Percentiles rank a stretch among this genome's conserved stretches.
phyloP scores from a whole-genome alignment of 2,797 vertebrate genomes.

The Sciurus vulgaris region DNA sequence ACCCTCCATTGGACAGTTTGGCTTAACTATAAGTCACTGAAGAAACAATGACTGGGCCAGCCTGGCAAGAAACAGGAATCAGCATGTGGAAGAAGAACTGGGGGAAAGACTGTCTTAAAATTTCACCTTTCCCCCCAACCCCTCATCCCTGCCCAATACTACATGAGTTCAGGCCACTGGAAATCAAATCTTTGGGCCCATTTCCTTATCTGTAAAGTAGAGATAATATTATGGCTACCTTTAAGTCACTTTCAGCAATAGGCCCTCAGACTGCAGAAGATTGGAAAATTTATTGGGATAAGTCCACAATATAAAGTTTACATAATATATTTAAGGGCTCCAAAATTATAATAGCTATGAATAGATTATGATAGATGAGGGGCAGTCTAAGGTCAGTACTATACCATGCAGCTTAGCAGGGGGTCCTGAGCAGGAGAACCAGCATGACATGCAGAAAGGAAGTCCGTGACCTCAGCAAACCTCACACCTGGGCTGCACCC shows the following conservation, averaged over 20 bases:
- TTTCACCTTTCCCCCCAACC: background rate
- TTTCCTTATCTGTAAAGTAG: background rate
- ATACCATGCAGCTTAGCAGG: too few species aligned
- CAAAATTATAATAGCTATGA: background rate
- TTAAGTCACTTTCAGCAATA: background rate
- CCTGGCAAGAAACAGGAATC: background rate
- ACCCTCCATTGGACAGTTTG: background rate
- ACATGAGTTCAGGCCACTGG: accelerated
- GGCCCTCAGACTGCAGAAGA: background rate
- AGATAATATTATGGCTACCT: too few species aligned
- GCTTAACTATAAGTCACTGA: background rate
- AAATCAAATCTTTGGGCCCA: background rate
- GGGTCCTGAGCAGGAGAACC: background rate
- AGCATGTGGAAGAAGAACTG: too few species aligned
- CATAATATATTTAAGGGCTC: background rate
- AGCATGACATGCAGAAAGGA: background rate
- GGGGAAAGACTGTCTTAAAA: background rate
- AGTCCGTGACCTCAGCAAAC: background rate
- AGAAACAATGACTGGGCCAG: background rate
- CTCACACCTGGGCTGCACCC: background rate
- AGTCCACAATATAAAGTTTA: background rate
- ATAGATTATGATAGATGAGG: too few species aligned
- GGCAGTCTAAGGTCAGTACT: background rate
- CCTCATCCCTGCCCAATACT: too few species aligned
- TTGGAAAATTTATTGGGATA: background rate